Evolutionary conservation across 2,888 invertebrate genomes (phyloP).

Genomic region (Axea sp.): DNA sequence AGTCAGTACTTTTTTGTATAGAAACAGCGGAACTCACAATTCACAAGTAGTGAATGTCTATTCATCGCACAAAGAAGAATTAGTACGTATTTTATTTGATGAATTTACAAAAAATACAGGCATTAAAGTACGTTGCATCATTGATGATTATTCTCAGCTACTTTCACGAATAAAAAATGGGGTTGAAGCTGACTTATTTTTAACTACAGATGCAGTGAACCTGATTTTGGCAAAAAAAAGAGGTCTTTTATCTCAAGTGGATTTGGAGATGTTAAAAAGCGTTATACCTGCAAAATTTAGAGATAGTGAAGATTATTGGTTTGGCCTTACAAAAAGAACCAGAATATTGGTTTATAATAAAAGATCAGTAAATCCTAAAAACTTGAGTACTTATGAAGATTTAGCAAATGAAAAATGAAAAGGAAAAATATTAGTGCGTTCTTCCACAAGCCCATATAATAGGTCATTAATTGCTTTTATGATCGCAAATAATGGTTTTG

Average conservation of each 20-base stretch:
- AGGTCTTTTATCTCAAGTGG: conserved; percentile 26
- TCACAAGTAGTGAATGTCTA: conserved; percentile 24
- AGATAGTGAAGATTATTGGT: conserved; percentile 29
- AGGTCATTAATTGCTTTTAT: conserved; percentile 21
- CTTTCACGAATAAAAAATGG: conserved; percentile 25
- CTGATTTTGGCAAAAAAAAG: conserved; percentile 24
- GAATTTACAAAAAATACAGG: conserved; percentile 18
- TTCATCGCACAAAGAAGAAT: conserved; percentile 28
- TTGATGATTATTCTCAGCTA: conserved; percentile 25
- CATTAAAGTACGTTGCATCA: conserved; percentile 26
- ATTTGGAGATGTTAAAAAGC: conserved; percentile 21
- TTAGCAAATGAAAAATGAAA: conserved; percentile 27
- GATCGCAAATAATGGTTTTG: conserved; percentile 28
- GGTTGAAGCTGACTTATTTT: conserved; percentile 25
- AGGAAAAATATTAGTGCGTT: conserved; percentile 22
- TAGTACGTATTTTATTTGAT: conserved; percentile 26
- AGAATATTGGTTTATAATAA: conserved; percentile 27
- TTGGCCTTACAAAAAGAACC: conserved; percentile 23
- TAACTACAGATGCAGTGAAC: conserved; percentile 22
- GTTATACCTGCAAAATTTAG: conserved; percentile 27
- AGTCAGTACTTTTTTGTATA: conserved; percentile 19
- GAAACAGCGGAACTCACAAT: conserved; percentile 13
- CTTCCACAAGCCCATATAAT: conserved; percentile 28
- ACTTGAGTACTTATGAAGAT: conserved; percentile 28
- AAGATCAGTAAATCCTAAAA: conserved; percentile 17